phyloP scores from a whole-genome alignment of 2,797 vertebrate genomes.

The Platyrinchus mystaceus region DNA sequence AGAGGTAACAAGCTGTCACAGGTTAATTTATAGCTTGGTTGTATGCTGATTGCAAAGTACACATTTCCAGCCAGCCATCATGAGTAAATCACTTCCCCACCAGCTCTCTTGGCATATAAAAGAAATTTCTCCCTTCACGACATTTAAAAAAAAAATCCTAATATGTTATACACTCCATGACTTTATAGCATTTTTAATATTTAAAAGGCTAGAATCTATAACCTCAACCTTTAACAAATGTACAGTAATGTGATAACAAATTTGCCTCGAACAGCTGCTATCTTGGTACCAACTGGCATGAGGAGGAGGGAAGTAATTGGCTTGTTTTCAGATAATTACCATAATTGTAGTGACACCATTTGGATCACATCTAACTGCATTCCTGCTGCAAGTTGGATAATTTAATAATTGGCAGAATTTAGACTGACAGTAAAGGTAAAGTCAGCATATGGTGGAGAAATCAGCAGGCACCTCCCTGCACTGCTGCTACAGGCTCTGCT shows the following conservation, averaged over 20 bases:
- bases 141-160: constrained; percentile 43
- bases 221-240: constrained; percentile 67
- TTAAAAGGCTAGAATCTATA: constrained; percentile 62
- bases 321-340: constrained; percentile 71
- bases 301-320: constrained; percentile 64
- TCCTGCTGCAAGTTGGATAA: constrained; percentile 62
- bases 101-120: constrained; percentile 23
- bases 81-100: constrained; percentile 52
- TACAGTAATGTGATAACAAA: constrained; percentile 56
- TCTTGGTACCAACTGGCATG: constrained; percentile 59
- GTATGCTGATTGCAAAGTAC: constrained; percentile 37
- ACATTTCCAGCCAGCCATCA: constrained; percentile 37
- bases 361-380: constrained; percentile 58
- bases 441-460: constrained; percentile 32
- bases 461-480: not conserved
- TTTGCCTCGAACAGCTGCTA: constrained; percentile 62
- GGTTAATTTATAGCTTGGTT: constrained; percentile 49
- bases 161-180: constrained; percentile 15
- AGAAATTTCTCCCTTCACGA: constrained; percentile 48
- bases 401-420: constrained; percentile 67
- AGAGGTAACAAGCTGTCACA: constrained; percentile 13
- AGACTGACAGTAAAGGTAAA: constrained; percentile 65
- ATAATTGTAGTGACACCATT: constrained; percentile 70
- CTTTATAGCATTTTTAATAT: constrained; percentile 63
- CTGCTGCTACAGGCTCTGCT: constrained; percentile 1